Conservation (phyloP, 2,888 invertebrate species). For the Apoda limacodes region DNA sequence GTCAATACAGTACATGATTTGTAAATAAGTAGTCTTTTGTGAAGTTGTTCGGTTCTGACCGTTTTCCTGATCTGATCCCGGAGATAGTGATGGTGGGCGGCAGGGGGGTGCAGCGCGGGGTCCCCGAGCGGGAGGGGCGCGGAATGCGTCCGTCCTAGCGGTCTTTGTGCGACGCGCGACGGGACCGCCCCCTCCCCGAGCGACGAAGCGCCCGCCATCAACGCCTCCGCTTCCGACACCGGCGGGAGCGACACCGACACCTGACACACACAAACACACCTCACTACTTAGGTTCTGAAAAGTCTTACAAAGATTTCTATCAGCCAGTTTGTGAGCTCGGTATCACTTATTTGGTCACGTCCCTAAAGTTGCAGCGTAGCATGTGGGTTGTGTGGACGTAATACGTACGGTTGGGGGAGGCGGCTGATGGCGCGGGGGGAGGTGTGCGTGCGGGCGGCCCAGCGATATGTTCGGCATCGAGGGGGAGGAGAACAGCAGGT, state of each 20-base stretch:
- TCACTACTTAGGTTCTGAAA: no score
- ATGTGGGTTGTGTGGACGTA: conserved; percentile 75
- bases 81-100: conserved; percentile 71
- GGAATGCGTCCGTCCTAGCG: conserved; percentile 93
- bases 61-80: conserved; percentile 91
- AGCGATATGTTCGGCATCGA: conserved; percentile 98
- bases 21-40: no score
- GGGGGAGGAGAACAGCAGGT: conserved; percentile 91
- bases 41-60: no score
- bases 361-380: conserved; percentile 84
- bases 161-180: conserved; percentile 79
- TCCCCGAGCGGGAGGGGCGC: conserved; percentile 92
- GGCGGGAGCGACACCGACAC: conserved; percentile 39
- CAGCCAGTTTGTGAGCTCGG: neutral
- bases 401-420: no score
- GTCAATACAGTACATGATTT: no score
- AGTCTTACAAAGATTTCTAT: conserved; percentile 16
- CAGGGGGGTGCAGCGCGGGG: conserved; percentile 76
- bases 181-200: conserved; percentile 71
- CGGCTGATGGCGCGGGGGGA: conserved; percentile 74
- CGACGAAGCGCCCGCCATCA: conserved; percentile 74
- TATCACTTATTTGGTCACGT: conserved; percentile 74
- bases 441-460: conserved; percentile 79
- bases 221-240: conserved; percentile 84
- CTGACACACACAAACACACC: conserved; percentile 15